Evolutionary conservation across 2,888 invertebrate genomes (phyloP), one percentile per base, ranked within the genome.

Genomic region (Galerucella calmariensis): DNA sequence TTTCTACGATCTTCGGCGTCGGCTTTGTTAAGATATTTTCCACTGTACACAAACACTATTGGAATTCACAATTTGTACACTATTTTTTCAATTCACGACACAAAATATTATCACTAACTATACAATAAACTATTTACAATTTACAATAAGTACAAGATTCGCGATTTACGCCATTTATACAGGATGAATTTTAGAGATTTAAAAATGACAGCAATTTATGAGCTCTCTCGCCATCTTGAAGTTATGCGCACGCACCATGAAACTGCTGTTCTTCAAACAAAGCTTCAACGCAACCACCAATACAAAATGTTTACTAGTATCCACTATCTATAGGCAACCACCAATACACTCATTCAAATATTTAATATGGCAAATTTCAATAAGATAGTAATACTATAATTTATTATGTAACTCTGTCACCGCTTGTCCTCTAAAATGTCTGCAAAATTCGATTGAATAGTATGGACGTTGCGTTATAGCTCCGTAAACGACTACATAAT

Each of bases 111-210:
- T 89, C 90, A 91, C 92, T 92, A 91, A 91, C 92, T 92, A 90
- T 92, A 92, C 92, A 92, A 90, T 88, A 88, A 89, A 90, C 91
- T 92, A 92, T 92, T 90, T 92, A 92, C 92, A 92, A 92, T 91
- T 90, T 91, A 91, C 91, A 91, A 89, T 90, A 90, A 89, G 89
- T 89, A 90, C 89, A 90, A 88, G 89, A 90, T 89, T 88, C 88
- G 87, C 88, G 88, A 87, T 88, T 91, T 91, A 92, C 89, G 91
- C 91, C 91, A 92, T 92, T 90, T 90, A 91, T 89, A 90, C 89
- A 87, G 87, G 88, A 89, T 89, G 91, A 91, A 91, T 90, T 89
- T 90, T 89, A 88, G 88, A 88, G 91, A 87, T 87, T 87, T 86
- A 86, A 86, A 86, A 86, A 85, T 86, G 86, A 86, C 86, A 87